A percentile compares a stretch with the other conserved stretches of the same genome.
These are phyloP conservation scores for Dufourea novaeangliae DNA, from an alignment of 1,140 invertebrate genomes.

Conservation along the genomic window DNA sequence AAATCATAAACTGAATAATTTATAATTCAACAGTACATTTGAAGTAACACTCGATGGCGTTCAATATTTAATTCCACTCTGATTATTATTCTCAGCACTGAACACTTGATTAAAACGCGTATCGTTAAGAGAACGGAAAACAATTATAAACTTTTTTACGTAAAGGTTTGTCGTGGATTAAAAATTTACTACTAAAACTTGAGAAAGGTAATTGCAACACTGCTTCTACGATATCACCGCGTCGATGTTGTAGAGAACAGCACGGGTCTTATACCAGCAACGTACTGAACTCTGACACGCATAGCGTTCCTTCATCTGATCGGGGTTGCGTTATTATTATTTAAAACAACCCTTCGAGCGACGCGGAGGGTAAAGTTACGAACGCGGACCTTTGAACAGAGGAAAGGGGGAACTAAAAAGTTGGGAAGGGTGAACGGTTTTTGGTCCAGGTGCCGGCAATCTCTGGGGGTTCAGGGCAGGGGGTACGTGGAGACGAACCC, in stretches of 20 bases:
- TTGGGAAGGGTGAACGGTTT: conserved; percentile 79
- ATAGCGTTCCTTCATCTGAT: conserved; percentile 64
- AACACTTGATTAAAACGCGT: background rate
- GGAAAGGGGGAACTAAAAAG: conserved; percentile 75
- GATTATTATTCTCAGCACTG: background rate
- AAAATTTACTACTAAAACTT: background rate
- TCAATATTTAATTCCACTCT: background rate
- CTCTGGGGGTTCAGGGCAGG: conserved; percentile 72
- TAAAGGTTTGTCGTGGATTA: background rate
- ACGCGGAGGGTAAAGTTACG: conserved; percentile 71
- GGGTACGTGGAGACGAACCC: conserved; percentile 64
- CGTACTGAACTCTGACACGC: conserved; percentile 4
- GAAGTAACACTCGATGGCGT: background rate
- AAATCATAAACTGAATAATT: background rate
- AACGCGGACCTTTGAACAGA: conserved; percentile 65
- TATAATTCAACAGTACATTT: background rate
- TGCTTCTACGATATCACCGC: background rate
- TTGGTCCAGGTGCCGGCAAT: conserved; percentile 76
- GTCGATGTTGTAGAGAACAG: background rate
- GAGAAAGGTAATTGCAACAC: background rate
- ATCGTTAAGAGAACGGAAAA: background rate
- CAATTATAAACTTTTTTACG: background rate
- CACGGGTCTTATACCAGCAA: background rate
- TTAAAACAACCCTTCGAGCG: conserved; percentile 81
- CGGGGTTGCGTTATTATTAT: conserved; percentile 77